Conservation (phyloP, 2,113 vertebrate species). For the Oreotragus oreotragus region DNA sequence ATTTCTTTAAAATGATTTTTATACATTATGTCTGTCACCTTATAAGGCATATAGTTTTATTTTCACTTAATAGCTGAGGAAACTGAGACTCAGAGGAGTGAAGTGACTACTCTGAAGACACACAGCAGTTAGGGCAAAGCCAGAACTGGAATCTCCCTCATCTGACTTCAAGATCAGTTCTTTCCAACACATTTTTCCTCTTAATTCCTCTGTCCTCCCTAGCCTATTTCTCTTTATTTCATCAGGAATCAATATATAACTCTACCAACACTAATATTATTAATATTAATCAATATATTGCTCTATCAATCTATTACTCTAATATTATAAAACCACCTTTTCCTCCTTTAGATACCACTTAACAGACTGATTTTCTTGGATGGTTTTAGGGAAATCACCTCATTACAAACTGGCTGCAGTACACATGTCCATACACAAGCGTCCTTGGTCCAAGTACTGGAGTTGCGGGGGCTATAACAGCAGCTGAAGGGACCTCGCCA, state of each 20-base stretch:
- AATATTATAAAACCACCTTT: not conserved
- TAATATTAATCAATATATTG: no score
- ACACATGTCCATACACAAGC: not conserved
- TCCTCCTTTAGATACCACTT: not conserved
- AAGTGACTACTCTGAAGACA: not conserved
- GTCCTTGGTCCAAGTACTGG: not conserved
- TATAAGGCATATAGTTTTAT: not conserved
- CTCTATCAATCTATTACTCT: not conserved
- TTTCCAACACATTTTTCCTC: not conserved
- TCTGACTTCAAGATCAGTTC: not conserved
- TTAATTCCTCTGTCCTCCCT: not conserved
- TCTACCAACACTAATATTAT: not conserved
- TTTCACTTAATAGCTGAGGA: not conserved
- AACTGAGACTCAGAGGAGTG: not conserved
- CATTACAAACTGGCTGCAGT: not conserved
- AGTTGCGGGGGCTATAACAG: not conserved
- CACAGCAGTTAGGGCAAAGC: not conserved
- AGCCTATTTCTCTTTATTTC: conserved; percentile 9
- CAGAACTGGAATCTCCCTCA: not conserved
- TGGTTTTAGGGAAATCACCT: not conserved
- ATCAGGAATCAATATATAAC: not conserved
- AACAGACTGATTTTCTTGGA: not conserved
- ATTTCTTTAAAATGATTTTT: not conserved
- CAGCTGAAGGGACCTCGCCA: not conserved
- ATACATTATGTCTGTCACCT: not conserved